Evolutionary conservation across 2,113 vertebrate genomes (phyloP).

Genomic region (Tilapia sparmanii): DNA sequence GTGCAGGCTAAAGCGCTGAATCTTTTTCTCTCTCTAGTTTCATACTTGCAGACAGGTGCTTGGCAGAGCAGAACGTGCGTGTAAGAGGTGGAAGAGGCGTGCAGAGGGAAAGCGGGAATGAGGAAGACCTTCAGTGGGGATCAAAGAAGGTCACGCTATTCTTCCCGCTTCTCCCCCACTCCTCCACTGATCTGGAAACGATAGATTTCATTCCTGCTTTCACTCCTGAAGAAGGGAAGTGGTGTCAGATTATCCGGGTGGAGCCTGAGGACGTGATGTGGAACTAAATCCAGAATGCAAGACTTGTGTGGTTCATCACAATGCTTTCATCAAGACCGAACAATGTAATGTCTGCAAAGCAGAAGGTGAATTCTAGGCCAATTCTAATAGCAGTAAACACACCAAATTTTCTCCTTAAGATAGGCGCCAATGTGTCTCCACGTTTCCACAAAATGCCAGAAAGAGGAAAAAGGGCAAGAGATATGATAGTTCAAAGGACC

Average conservation of each 20-base stretch:
- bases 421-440: accelerated
- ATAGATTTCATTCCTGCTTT: conserved; percentile 66
- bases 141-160: conserved; percentile 62
- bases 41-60: conserved; percentile 73
- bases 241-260: conserved; percentile 43
- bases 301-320: neutral
- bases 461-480: neutral
- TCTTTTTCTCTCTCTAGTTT: conserved; percentile 49
- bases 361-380: neutral
- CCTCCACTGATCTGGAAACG: conserved; percentile 65
- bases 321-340: neutral
- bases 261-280: conserved; percentile 25
- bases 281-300: conserved; percentile 30
- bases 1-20: conserved; percentile 1
- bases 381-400: neutral
- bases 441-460: neutral
- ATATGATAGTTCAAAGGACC: neutral
- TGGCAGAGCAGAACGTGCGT: conserved; percentile 47
- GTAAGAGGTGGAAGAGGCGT: conserved; percentile 3
- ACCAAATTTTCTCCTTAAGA: neutral
- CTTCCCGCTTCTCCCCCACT: neutral
- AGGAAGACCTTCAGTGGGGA: conserved; percentile 53
- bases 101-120: conserved; percentile 12
- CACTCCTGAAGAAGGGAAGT: conserved; percentile 46
- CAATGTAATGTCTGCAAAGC: neutral